Conservation (phyloP, 2,888 invertebrate genomes). For the Yponomeuta plumbellus region DNA sequence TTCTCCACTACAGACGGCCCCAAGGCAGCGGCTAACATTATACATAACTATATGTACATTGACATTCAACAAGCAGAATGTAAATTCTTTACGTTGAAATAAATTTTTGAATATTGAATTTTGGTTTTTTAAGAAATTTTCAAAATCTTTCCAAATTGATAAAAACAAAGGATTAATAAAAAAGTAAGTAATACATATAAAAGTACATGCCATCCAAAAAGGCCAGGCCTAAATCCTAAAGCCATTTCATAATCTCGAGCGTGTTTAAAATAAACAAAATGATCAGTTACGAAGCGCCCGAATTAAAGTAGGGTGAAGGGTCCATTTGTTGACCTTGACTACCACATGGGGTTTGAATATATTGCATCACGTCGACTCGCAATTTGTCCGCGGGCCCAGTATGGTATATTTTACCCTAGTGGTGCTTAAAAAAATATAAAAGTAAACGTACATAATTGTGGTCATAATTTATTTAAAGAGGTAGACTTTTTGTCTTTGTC, state of each 20-base stretch:
- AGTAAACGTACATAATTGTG: background rate
- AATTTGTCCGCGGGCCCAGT: conserved; percentile 20
- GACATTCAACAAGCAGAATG: no score
- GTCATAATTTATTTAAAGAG: background rate
- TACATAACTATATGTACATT: no score
- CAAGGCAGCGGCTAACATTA: no score
- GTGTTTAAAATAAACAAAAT: background rate
- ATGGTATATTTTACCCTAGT: background rate
- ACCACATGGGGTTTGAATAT: conserved; percentile 15
- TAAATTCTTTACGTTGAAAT: no score
- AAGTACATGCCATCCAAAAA: no score
- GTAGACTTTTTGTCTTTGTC: no score
- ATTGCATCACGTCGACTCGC: conserved; percentile 21
- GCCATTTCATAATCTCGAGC: background rate
- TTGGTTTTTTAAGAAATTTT: background rate
- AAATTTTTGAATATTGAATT: no score
- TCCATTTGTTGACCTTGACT: conserved; percentile 20
- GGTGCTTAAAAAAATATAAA: background rate
- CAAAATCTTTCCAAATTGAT: background rate
- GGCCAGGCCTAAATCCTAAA: background rate
- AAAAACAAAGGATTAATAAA: no score
- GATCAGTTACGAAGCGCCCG: conserved; percentile 5
- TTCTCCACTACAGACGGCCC: no score
- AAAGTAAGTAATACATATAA: no score
- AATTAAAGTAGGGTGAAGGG: conserved; percentile 11